Evolutionary conservation across 1,140 invertebrate genomes (phyloP), one percentile per base, ranked within the genome.

Genomic region (Tetramorium alpestre): DNA sequence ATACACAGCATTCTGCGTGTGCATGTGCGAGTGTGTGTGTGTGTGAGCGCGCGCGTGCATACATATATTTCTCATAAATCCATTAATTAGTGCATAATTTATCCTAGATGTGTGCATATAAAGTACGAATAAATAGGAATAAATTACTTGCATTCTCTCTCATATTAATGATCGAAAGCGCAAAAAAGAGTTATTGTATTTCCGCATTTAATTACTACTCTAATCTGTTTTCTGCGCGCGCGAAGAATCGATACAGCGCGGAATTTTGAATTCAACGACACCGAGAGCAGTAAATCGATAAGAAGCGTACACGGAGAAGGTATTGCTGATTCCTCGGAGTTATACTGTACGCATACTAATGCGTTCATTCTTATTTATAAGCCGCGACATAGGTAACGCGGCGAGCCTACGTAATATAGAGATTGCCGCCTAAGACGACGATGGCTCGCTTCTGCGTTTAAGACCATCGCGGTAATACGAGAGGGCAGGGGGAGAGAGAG

Each of bases 301-400:
- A 73, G 44, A 84, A 73, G 54, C 67, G 18, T 33, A 44, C 56
- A 7, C 11, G 62, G 41, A 3, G 16, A 18, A 25, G 13, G 8
- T 73, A 49, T 47, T 18, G 54, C 54, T 60, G 80, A 84, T 84
- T 28, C 41, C 69, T 6, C 41, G 7, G 44, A 41, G 69, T 58
- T 60, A 47, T 49, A 70, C 65, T 1, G 10, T 56, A 25, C 56
- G 69, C 54, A 82, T 84, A 84, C 54, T 75, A 75, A 84, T 28
- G 41, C 41, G n/a, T 84, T 84, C 69, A 75, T 84, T 84, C 41
- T 84, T 84, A 84, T 75, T 84, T 60, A 84, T 84, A 60, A 75
- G 62, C 18, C 41, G 2, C 33, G n/a, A 13, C 13, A 47, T 16
- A 54, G 18, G 67, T 60, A 73, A 56, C 18, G 67, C 41, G 80